Conservation (phyloP, 1,140 invertebrate species). For the Bombus cullumanus region DNA sequence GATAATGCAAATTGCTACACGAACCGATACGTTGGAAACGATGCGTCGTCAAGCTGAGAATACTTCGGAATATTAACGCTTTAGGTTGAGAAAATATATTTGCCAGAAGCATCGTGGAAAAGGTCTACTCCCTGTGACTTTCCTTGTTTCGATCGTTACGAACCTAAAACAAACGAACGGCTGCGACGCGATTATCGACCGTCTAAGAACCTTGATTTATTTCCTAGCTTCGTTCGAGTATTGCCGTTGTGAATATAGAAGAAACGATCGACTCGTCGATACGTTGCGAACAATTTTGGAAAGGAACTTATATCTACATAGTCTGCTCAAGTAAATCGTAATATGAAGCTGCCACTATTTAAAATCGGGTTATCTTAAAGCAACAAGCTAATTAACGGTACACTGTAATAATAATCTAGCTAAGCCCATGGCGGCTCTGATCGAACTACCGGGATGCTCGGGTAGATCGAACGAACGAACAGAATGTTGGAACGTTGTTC, state of each 20-base stretch:
- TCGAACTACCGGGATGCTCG: constrained; percentile 1
- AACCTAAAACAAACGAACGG: neutral
- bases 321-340: constrained; percentile 77
- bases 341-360: constrained; percentile 75
- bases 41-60: neutral
- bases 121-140: neutral
- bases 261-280: neutral
- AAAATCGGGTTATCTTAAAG: constrained; percentile 65
- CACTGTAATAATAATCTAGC: constrained; percentile 57
- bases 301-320: constrained; percentile 59
- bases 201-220: neutral
- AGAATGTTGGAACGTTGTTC: neutral
- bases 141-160: neutral
- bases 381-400: constrained; percentile 61
- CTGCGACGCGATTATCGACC: neutral
- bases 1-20: too few relatives aligned
- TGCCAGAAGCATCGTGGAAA: neutral
- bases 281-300: neutral
- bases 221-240: constrained; percentile 13
- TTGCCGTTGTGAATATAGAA: neutral
- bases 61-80: neutral
- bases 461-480: neutral
- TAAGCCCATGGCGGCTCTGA: neutral
- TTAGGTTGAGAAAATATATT: neutral
- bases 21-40: too few relatives aligned